Conservation (phyloP, 2,888 invertebrate genomes). For the Volucella inflata region DNA sequence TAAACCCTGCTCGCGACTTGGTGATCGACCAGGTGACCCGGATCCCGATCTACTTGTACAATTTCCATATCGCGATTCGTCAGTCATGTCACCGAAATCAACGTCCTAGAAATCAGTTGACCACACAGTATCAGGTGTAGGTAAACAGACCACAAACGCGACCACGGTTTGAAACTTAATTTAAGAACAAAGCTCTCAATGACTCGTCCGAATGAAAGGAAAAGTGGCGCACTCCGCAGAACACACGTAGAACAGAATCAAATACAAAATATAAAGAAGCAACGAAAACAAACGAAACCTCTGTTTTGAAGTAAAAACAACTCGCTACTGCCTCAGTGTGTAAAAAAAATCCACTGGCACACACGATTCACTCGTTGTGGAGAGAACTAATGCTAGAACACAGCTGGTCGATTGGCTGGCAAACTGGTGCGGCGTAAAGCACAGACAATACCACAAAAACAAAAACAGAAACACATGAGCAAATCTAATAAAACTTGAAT, state of each 20-base stretch:
- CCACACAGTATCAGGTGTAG: neutral
- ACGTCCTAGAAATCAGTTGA: too few species aligned
- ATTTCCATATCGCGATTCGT: constrained; percentile 28
- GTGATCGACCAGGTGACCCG: constrained; percentile 40
- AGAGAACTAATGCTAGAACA: constrained; percentile 59
- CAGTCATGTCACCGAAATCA: constrained; percentile 17
- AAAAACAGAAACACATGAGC: constrained; percentile 31
- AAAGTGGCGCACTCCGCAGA: constrained; percentile 51
- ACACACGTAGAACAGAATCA: constrained; percentile 19
- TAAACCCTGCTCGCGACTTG: constrained; percentile 57
- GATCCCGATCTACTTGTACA: constrained; percentile 54
- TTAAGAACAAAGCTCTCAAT: constrained; percentile 12
- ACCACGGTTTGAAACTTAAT: constrained; percentile 34
- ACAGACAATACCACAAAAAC: constrained; percentile 59
- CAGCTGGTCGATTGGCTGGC: constrained; percentile 60
- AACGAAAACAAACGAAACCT: neutral
- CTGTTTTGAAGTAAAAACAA: constrained; percentile 65
- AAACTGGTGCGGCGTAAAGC: constrained; percentile 48
- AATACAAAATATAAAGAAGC: neutral
- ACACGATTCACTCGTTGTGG: constrained; percentile 53
- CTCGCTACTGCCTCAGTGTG: constrained; percentile 51
- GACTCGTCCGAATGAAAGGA: constrained; percentile 47
- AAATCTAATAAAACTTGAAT: constrained; percentile 72
- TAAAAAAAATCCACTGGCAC: constrained; percentile 52
- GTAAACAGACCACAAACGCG: constrained; percentile 53